Percentiles rank a stretch among this genome's conserved stretches.
phyloP scores from a whole-genome alignment of 1,140 invertebrate species.

The Oncopeltus fasciatus region DNA sequence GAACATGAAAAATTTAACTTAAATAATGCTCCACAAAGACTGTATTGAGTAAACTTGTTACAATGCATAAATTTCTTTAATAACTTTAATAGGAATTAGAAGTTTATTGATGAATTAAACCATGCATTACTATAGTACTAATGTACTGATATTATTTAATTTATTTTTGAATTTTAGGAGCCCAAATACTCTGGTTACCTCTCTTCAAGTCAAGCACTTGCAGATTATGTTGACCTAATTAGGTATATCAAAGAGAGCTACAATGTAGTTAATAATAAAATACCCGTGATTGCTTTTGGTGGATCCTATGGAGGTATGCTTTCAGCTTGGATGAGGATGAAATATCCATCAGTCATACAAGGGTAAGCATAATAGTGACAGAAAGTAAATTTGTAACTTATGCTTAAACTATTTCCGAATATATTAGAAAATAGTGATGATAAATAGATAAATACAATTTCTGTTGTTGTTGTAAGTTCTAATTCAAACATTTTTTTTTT shows the following conservation, averaged over 20 bases:
- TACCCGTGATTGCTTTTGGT: slow-evolving; percentile 82
- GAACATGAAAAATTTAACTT: too few species aligned
- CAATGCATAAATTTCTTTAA: neutral
- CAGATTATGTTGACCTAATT: slow-evolving; percentile 83
- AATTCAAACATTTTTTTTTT: too few species aligned
- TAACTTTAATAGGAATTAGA: neutral
- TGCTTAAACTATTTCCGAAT: too few species aligned
- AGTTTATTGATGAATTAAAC: slow-evolving; percentile 15
- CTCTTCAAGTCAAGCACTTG: slow-evolving; percentile 81
- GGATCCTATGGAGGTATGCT: slow-evolving; percentile 94
- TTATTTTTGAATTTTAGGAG: slow-evolving; percentile 29
- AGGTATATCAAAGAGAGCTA: slow-evolving; percentile 37
- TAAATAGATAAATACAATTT: too few species aligned
- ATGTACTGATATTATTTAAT: too few species aligned
- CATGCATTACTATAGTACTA: too few species aligned
- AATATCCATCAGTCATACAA: slow-evolving; percentile 79
- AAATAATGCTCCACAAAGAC: too few species aligned
- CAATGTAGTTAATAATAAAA: slow-evolving; percentile 30
- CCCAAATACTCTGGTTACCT: slow-evolving; percentile 67
- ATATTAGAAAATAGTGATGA: too few species aligned
- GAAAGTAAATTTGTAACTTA: too few species aligned
- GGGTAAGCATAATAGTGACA: slow-evolving; percentile 42
- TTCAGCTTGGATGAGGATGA: slow-evolving; percentile 86
- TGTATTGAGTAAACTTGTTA: neutral
- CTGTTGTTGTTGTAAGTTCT: too few species aligned